Evolutionary conservation across 2,113 vertebrate species (phyloP).

Genomic region (Clupea harengus): DNA sequence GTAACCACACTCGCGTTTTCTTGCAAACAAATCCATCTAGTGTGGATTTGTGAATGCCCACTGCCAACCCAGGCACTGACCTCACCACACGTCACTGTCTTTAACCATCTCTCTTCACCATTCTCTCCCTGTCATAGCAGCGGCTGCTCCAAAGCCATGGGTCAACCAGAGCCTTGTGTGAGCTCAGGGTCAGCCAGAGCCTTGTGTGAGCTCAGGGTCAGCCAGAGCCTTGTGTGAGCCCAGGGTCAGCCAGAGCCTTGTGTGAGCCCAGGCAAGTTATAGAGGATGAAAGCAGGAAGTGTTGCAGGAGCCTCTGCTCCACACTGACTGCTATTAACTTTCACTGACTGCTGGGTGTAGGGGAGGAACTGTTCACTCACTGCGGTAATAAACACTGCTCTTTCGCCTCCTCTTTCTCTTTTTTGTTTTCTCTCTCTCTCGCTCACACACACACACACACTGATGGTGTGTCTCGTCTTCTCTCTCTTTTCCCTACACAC

Average conservation of each 20-base stretch:
- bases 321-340: not conserved
- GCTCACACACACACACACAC: not conserved
- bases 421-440: not conserved
- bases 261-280: not conserved
- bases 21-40: no score
- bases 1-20: no score
- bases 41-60: no score
- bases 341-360: not conserved
- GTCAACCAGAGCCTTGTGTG: not conserved
- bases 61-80: no score
- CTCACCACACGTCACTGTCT: no score
- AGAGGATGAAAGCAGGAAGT: not conserved
- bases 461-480: not conserved
- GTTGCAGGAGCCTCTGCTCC: not conserved
- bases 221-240: no score
- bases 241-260: no score
- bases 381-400: not conserved
- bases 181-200: not conserved
- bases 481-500: no score
- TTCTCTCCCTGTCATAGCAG: not conserved
- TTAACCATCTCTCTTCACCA: not conserved
- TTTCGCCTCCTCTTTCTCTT: not conserved
- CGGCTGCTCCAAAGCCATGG: not conserved
- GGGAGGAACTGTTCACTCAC: not conserved
- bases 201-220: not conserved